phyloP scores from a whole-genome alignment of 2,888 invertebrate genomes.

The Hemistola chrysoprasaria region DNA sequence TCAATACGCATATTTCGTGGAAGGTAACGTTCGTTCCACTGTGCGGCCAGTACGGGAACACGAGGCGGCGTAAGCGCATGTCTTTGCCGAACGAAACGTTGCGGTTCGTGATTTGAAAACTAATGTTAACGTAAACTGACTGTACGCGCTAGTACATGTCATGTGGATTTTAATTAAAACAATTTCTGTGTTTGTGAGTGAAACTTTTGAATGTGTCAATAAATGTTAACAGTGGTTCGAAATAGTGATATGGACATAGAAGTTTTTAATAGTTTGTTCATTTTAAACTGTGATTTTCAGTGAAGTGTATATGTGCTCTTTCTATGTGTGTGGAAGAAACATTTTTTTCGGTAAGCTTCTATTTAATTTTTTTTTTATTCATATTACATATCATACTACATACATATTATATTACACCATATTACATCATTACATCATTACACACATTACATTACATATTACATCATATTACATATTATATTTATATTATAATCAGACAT shows the following conservation, averaged over 20 bases:
- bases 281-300: not conserved
- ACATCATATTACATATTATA: too few species aligned
- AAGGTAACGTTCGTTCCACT: conserved; percentile 33
- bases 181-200: conserved; percentile 1
- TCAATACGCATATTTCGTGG: conserved; percentile 29
- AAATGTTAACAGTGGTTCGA: conserved; percentile 1
- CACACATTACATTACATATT: too few species aligned
- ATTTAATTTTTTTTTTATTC: too few species aligned
- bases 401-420: too few species aligned
- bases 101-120: conserved; percentile 59
- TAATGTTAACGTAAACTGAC: conserved; percentile 37
- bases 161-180: too few species aligned
- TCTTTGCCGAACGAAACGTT: conserved; percentile 57
- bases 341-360: conserved; percentile 23
- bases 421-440: too few species aligned
- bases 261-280: not conserved
- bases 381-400: too few species aligned
- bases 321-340: conserved; percentile 14
- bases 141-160: too few species aligned
- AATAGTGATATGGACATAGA: not conserved
- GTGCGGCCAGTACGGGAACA: conserved; percentile 32
- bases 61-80: conserved; percentile 60
- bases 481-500: too few species aligned
- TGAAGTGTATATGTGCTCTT: conserved; percentile 6
- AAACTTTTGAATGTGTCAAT: too few species aligned